Evolutionary conservation across 2,797 vertebrate species (phyloP), one percentile per base, ranked within the genome.

Genomic region (Antennarius maculatus): DNA sequence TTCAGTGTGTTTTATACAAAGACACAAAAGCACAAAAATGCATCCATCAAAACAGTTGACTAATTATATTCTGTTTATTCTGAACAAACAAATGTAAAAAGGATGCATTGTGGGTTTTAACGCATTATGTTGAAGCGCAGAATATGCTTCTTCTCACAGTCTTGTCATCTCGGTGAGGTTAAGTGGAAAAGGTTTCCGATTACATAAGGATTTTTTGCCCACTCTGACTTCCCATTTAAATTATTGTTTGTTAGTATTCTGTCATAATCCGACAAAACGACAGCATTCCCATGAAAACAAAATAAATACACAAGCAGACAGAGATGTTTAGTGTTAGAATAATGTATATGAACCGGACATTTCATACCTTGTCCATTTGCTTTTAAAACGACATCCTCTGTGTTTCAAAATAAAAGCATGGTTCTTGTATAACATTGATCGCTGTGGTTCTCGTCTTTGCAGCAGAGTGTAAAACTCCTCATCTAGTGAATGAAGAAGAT

Each of bases 101-200:
- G 29, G n/a, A 54, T 52, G 23, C 17, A 18, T 17, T 46, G 17
- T 28, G 41, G 15, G 28, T 69, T 63, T 12, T 8, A 31, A 9
- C 23, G 2, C 15, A 54, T 41, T 50, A 50, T 66, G 15, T 55
- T 13, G 5, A 31, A 8, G 49, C 57, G 42, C 50, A 60, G 3
- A 41, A 15, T 16, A 43, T 5, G 48, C 18, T 53, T 51, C 47
- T 60, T 29, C 37, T 18, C 47, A 17, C 51, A 34, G 61, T 60
- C 54, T 31, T 42, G 23, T 31, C n/a, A 18, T 54, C 50, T 37
- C 2, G 0, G 15, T 43, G 55, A 49, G 17, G 43, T 14, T 43
- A 49, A 54, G 45, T 37, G 11, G 15, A 42, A 43, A 14, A 27
- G 48, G 61, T 43, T 54, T 42, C 61, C 54, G 57, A n/a, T 64